Base-by-base conservation (phyloP, 2,797 vertebrate genomes). In the Rhincodon typus region DNA sequence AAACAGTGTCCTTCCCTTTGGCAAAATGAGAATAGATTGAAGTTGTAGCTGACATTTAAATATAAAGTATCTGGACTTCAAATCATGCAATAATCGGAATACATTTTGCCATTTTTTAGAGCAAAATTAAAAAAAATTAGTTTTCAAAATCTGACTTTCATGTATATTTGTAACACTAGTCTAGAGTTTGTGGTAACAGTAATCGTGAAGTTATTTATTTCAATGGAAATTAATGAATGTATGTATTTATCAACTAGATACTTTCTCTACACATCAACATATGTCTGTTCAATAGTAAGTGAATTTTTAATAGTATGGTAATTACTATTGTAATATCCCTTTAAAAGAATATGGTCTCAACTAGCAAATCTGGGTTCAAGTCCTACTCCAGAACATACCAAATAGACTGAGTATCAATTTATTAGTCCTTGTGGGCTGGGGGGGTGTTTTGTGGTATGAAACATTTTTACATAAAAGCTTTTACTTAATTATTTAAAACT, bases 1-100 rank as follows among this genome's bases (percentile, higher is more conserved):
- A 53, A 57, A 66, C 53, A 90, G 3, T 90, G 53, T 34, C 87
- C 87, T 90, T 90, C 53, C 87, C 87, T 66, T 90, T 4, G 87
- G 87, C 87, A n/a, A 90, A 66, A 34, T 62, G 57, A 34, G 17
- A 62, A 90, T n/a, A 90, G 87, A 90, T 90, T 90, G 87, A 66
- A 66, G 87, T 90, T 90, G 53, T 90, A 15, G 87, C 30, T 90
- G 87, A 90, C 87, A 90, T 90, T 90, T 23, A 90, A 90, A 57
- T 90, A 34, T 62, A 90, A 30, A 66, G 62, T 62, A 15, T n/a
- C 30, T 90, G 87, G 62, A 53, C 87, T 90, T 90, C n/a, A 62
- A 90, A 90, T 17, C 19, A 62, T 7, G 53, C 34, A 90, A 62
- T 90, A 90, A 66, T 62, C 57, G 8, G 62, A 90, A 66, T 90